phyloP scores from a whole-genome alignment of 2,113 vertebrate species.

The Lepidothrix coronata region DNA sequence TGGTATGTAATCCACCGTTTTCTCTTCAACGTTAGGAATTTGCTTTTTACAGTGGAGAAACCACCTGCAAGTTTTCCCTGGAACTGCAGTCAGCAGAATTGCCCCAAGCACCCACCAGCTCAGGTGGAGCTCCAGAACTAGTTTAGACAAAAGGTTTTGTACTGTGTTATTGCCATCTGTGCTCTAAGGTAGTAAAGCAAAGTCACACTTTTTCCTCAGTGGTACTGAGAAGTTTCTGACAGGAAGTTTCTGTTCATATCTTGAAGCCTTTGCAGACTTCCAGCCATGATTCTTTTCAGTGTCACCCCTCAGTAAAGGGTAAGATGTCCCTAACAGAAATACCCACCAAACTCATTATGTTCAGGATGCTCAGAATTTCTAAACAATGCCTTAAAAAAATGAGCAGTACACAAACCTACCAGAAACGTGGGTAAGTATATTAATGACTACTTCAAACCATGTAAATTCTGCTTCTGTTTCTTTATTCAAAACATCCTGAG shows the following conservation, averaged over 20 bases:
- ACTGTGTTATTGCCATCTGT: neutral
- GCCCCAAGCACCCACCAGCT: neutral
- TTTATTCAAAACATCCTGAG: neutral
- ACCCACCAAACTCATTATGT: no score
- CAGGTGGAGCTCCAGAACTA: neutral
- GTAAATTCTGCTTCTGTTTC: neutral
- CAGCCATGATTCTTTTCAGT: neutral
- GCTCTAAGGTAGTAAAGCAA: neutral
- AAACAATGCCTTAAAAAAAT: neutral
- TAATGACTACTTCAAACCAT: neutral
- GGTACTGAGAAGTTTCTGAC: no score
- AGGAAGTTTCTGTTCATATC: fast-evolving
- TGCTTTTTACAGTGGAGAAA: neutral
- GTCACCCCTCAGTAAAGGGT: neutral
- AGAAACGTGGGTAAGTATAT: neutral
- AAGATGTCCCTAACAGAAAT: neutral
- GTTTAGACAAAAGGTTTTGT: neutral
- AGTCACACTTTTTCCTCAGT: neutral
- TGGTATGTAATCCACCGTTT: neutral
- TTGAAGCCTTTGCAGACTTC: neutral
- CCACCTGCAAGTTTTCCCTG: neutral
- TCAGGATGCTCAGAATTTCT: neutral
- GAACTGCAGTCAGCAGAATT: neutral
- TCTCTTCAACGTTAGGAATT: neutral
- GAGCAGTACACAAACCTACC: neutral